Evolutionary conservation across 2,797 vertebrate genomes (phyloP), one percentile per base, ranked within the genome.

Genomic region (Sylvia borin): DNA sequence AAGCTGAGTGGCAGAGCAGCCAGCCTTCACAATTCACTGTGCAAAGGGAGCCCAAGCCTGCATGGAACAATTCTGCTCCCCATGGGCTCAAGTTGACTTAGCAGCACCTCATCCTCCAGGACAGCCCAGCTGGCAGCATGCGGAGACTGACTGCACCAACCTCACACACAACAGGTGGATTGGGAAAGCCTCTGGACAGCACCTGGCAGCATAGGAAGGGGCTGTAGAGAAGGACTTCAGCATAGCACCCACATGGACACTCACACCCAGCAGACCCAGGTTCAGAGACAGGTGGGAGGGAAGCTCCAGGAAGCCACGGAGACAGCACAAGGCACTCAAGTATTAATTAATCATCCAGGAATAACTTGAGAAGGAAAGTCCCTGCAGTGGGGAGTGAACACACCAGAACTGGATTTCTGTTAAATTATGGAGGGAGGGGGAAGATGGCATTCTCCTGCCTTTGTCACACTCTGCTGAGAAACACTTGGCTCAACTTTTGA

Each of bases 121-220:
- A 27, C 3, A 1, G 51, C 47, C 54, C 0, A 24, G 34, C 27
- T 13, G 13, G 45, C 68, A 73, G 40, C 55, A 40, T 9, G 16
- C 16, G 17, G 4, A 42, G 15, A 9, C 1, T 0, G 0, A 32
- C 5, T 14, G 29, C 34, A 27, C 7, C 5, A 2, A 40, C 12
- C n/a, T 51, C 10, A 4, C 0, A 4, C 38, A 24, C 27, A 47
- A 17, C 34, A 42, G 25, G 13, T 4, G 1, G 40, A 20, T 7
- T 72, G 16, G 53, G n/a, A 93, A 92, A 70, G 47, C 2, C 25
- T 45, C 47, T 0, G 0, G 47, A 17, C 42, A 58, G 40, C 24
- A 21, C 8, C 53, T 12, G 53, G 34, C 48, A 48, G 21, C 1
- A 2, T 3, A 34, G 65, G 66, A 67, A 13, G 3, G 5, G 36